phyloP scores from a whole-genome alignment of 2,113 vertebrate species.

The Meriones unguiculatus region DNA sequence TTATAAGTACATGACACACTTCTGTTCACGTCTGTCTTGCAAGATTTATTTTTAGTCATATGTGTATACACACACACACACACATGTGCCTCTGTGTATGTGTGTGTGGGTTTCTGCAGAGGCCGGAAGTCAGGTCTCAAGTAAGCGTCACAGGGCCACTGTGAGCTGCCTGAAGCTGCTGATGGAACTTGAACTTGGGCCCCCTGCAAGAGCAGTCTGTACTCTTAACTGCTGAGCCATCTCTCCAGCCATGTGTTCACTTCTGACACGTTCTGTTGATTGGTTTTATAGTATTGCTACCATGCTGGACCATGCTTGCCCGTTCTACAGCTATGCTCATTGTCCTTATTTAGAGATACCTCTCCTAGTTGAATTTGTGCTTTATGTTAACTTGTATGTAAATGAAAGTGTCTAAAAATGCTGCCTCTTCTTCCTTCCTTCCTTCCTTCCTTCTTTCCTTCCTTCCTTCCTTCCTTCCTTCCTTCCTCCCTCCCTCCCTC shows the following conservation, averaged over 20 bases:
- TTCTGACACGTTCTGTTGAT: background rate
- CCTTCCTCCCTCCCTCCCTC: rapidly evolving
- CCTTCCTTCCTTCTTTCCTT: background rate
- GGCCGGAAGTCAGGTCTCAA: background rate
- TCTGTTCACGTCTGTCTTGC: background rate
- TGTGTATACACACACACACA: no score
- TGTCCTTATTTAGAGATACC: background rate
- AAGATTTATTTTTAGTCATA: background rate
- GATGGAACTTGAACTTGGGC: background rate
- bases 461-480: background rate
- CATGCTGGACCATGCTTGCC: background rate
- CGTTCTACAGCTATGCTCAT: background rate
- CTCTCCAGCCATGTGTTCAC: background rate
- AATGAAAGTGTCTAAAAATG: conserved; percentile 6
- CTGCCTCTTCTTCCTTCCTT: background rate
- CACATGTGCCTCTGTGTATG: background rate
- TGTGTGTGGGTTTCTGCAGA: background rate
- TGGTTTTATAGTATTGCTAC: background rate
- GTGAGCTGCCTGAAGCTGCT: background rate
- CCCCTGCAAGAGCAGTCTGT: background rate
- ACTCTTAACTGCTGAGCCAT: background rate
- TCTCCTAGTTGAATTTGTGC: background rate
- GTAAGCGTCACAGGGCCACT: background rate
- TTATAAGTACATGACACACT: background rate
- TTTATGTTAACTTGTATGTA: background rate